phyloP scores from a whole-genome alignment of 2,113 vertebrate species.

The Sapajus apella region DNA sequence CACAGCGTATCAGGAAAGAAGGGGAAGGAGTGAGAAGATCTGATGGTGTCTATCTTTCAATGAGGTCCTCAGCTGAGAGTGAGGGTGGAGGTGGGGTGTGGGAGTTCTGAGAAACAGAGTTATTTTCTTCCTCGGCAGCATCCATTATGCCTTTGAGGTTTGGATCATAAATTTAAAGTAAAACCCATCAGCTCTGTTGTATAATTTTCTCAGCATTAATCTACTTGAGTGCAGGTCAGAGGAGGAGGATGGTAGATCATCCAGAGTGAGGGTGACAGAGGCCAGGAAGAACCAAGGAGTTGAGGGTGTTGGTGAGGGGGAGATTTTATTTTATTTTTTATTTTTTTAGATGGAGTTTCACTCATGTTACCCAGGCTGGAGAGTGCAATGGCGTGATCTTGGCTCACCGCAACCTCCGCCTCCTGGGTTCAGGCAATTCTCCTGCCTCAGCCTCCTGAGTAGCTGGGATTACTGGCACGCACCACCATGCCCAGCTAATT shows the following conservation, averaged over 20 bases:
- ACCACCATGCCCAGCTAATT: too few relatives aligned
- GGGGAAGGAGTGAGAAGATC: background rate
- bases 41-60: background rate
- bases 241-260: background rate
- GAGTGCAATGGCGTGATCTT: too few relatives aligned
- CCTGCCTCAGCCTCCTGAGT: too few relatives aligned
- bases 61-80: background rate
- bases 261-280: background rate
- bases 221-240: background rate
- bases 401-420: too few relatives aligned
- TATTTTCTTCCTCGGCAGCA: constrained; percentile 34
- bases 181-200: constrained; percentile 8
- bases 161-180: constrained; percentile 32
- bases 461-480: too few relatives aligned
- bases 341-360: too few relatives aligned
- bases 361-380: too few relatives aligned
- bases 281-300: background rate
- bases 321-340: background rate
- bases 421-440: too few relatives aligned
- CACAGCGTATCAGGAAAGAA: background rate
- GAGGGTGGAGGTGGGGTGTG: background rate
- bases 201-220: constrained; percentile 38
- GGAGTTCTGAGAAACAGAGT: background rate
- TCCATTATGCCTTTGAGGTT: background rate
- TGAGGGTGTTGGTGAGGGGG: background rate